A percentile compares a stretch with the other conserved stretches of the same genome.
Evolutionary conservation across 37 sponge, comb jelly and placozoan species (phyloP).

Genomic region (Agelas oroides): DNA sequence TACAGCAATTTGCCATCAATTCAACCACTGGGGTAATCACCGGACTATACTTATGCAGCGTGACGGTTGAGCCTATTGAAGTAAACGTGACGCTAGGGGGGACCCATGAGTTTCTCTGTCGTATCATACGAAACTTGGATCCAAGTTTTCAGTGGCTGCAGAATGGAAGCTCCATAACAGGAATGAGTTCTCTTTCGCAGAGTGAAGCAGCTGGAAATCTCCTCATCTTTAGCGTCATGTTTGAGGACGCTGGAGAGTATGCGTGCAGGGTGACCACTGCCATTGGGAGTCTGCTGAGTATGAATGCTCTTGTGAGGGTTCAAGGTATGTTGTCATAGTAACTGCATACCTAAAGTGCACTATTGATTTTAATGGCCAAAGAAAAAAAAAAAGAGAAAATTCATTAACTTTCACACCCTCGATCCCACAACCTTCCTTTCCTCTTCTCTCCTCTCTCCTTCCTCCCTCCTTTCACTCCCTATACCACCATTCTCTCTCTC

Average conservation of each 20-base stretch:
- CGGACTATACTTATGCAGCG: slow-evolving; percentile 30
- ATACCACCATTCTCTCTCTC: neutral
- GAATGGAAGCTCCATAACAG: slow-evolving; percentile 33
- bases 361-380: too few relatives aligned
- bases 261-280: slow-evolving; percentile 45
- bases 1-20: slow-evolving; percentile 31
- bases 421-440: too few relatives aligned
- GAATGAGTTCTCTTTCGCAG: neutral
- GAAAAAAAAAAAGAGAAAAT: too few relatives aligned
- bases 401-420: too few relatives aligned
- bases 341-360: too few relatives aligned
- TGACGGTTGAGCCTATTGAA: neutral
- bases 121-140: slow-evolving; percentile 22
- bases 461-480: too few relatives aligned
- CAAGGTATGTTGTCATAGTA: slow-evolving; percentile 68
- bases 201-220: neutral
- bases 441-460: too few relatives aligned
- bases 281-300: slow-evolving; percentile 57
- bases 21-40: slow-evolving; percentile 33
- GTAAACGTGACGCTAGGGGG: slow-evolving; percentile 14
- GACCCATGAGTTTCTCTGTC: slow-evolving; percentile 14
- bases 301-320: slow-evolving; percentile 22
- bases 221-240: neutral
- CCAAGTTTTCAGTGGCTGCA: slow-evolving; percentile 52
- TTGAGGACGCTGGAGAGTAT: slow-evolving; percentile 72